Percentiles rank a stretch among this genome's conserved stretches.
Evolutionary conservation across 2,113 vertebrate species (phyloP).

Genomic region (Sakesphorus luctuosus): DNA sequence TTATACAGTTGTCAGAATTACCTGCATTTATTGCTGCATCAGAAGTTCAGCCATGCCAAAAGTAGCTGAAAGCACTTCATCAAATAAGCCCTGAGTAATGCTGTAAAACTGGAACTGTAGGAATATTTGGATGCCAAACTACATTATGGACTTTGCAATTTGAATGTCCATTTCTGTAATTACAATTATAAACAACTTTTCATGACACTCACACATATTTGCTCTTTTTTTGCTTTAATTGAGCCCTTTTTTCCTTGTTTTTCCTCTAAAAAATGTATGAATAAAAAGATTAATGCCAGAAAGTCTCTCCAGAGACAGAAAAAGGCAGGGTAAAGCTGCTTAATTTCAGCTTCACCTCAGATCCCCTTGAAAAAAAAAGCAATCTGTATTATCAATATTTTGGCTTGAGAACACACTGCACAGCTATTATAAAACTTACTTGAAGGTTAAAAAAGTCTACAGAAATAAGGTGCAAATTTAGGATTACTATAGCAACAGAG

Average conservation of each 20-base stretch:
- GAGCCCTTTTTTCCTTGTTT: not conserved
- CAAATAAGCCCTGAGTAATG: not conserved
- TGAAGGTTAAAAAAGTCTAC: not conserved
- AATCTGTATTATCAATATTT: not conserved
- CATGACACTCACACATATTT: not conserved
- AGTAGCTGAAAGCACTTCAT: not conserved
- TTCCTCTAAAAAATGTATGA: accelerated
- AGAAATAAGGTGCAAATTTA: constrained; percentile 45
- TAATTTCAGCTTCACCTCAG: not conserved
- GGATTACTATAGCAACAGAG: constrained; percentile 56
- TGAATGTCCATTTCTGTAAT: not conserved
- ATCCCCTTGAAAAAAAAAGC: not conserved
- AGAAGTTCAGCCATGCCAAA: not conserved
- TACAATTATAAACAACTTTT: not conserved
- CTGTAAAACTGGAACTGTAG: not conserved
- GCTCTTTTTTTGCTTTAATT: not conserved
- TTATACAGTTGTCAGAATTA: not conserved
- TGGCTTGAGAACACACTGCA: not conserved
- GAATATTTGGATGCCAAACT: not conserved
- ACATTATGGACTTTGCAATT: not conserved
- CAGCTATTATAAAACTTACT: not conserved
- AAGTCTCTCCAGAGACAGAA: not conserved
- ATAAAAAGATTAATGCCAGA: not conserved
- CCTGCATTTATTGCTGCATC: not conserved
- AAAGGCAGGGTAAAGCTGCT: not conserved